Evolutionary conservation across 2,888 invertebrate species (phyloP).

Genomic region (Petrolisthes manimaculis): DNA sequence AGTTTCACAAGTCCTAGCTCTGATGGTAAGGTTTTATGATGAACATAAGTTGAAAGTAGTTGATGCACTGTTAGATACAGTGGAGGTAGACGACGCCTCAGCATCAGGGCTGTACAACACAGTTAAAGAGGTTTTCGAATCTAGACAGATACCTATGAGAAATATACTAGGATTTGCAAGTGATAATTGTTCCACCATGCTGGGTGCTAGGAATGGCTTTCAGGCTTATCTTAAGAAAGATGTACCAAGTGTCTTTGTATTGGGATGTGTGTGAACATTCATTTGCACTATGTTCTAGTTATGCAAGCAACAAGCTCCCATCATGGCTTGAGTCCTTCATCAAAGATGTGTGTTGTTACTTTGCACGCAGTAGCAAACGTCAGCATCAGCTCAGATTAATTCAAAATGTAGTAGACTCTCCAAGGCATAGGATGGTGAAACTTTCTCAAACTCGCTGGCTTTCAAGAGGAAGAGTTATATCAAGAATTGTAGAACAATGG

Average conservation of each 20-base stretch:
- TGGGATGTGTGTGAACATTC: too few relatives aligned
- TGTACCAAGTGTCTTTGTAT: too few relatives aligned
- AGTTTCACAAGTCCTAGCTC: conserved; percentile 33
- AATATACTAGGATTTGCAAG: conserved; percentile 23
- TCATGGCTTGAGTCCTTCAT: conserved; percentile 8
- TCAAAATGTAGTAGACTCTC: conserved; percentile 42
- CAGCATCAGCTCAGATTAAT: conserved; percentile 26
- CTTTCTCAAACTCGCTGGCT: conserved; percentile 41
- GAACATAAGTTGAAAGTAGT: conserved; percentile 20
- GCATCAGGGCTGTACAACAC: background rate
- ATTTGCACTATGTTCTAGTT: conserved; percentile 6
- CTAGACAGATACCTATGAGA: background rate
- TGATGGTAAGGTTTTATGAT: conserved; percentile 39
- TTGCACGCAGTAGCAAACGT: conserved; percentile 28
- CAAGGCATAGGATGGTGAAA: conserved; percentile 44
- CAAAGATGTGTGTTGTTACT: conserved; percentile 29
- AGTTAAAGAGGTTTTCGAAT: background rate
- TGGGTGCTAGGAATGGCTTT: background rate
- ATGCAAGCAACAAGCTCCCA: background rate
- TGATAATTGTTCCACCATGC: conserved; percentile 29
- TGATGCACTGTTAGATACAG: conserved; percentile 19
- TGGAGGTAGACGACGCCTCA: background rate
- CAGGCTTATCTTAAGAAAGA: conserved; percentile 1
- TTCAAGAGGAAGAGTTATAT: background rate
- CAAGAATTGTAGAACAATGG: conserved; percentile 31